Evolutionary conservation across 2,888 invertebrate species (phyloP).

Genomic region (Tipula vernalis): DNA sequence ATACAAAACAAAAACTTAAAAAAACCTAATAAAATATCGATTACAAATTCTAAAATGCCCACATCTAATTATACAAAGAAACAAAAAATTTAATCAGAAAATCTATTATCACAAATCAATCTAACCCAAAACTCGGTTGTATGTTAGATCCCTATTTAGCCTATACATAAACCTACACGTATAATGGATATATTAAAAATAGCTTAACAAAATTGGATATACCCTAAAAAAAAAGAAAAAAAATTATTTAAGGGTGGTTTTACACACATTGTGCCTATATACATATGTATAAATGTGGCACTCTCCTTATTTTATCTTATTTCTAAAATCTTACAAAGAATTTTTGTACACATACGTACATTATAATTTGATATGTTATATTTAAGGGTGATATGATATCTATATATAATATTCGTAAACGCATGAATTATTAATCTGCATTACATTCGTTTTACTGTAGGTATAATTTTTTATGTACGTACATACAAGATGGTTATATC

Average conservation of each 20-base stretch:
- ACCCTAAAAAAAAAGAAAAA: neutral
- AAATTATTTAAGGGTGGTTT: neutral
- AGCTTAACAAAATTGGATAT: neutral
- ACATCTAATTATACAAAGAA: neutral
- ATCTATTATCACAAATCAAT: neutral
- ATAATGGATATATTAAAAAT: neutral
- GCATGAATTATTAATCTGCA: neutral
- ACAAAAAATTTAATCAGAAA: neutral
- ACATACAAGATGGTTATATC: neutral
- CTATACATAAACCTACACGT: neutral
- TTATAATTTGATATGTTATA: neutral
- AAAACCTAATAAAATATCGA: neutral
- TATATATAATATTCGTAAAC: neutral
- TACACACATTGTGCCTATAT: neutral
- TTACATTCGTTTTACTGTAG: neutral
- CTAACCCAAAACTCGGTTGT: neutral
- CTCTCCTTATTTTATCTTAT: neutral
- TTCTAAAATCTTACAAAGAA: neutral
- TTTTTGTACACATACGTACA: neutral
- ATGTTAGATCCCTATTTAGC: neutral
- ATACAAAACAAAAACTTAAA: neutral
- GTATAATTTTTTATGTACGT: neutral
- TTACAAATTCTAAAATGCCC: neutral
- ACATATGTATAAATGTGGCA: neutral
- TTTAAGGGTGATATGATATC: neutral